These are phyloP conservation scores for Nesometra sesokonis DNA, from an alignment of 35 echinoderm and acorn worm species.

Conservation along the genomic window DNA sequence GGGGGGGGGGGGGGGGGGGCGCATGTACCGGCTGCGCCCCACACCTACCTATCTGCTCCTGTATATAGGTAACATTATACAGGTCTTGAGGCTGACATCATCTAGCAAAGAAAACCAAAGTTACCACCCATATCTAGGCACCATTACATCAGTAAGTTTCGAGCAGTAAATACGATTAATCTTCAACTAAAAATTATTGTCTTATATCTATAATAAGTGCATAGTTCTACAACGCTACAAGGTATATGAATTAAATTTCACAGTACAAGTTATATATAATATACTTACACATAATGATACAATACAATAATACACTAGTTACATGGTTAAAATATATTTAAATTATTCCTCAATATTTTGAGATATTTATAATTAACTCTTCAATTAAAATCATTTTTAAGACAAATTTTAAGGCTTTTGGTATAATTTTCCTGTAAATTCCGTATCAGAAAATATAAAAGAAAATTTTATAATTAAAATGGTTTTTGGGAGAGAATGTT, in stretches of 20 bases:
- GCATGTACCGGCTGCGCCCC: no score
- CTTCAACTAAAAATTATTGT: neutral
- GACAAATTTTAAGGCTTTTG: no score
- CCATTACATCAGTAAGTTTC: neutral
- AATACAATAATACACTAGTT: neutral
- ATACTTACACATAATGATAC: neutral
- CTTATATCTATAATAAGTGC: neutral
- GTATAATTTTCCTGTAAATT: no score
- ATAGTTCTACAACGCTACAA: neutral
- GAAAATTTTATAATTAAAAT: no score
- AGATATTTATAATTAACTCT: neutral
- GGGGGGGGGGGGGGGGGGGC: no score
- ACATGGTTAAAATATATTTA: neutral
- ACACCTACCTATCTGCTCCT: no score
- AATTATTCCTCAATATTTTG: no score
- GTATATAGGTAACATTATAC: no score
- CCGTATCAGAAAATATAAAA: no score
- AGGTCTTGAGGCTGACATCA: no score
- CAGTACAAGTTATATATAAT: neutral
- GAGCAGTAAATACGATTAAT: neutral
- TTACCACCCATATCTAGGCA: neutral
- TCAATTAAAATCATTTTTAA: neutral
- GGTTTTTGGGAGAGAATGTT: no score
- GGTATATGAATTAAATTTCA: neutral
- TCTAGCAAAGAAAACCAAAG: no score